Evolutionary conservation across 2,888 invertebrate genomes (phyloP), one percentile per base, ranked within the genome.

Genomic region (Fissipunctia ypsillon): DNA sequence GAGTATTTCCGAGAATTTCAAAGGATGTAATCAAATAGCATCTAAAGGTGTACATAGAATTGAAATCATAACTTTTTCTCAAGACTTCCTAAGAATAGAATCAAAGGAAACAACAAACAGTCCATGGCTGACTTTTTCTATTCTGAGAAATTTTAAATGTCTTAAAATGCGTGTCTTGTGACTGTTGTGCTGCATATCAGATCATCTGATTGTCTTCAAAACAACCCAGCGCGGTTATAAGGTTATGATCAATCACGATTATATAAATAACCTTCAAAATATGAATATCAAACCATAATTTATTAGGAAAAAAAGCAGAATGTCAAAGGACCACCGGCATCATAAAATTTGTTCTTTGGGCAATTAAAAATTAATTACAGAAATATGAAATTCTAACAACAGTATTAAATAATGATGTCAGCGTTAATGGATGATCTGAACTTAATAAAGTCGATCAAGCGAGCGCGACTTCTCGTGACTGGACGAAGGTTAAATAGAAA

Each of bases 401-500:
- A 31, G 7, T 48, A 54, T 57, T 61, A 38, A 76, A 69, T 67
- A 68, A 72, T 59, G 43, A 70, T 73, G 48, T 12, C 6, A 61
- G 12, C 19, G 12, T 12, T 59, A 50, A 76, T 74, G 56, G 79
- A 85, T 81, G 73, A n/a, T 66, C 64, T 70, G 64, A 81, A 69
- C 70, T 78, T 52, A 71, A 75, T 74, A 70, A 71, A 75, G 16
- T 72, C 68, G 76, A 67, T 78, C 85, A 84, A 85, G 75, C 75
- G 82, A 85, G 85, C 81, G 85, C 69, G 78, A 84, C 73, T 84
- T 83, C 86, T 91, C 92, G 93, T 93, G 93, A 92, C 91, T 90
- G 67, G 82, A 74, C 84, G 91, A 92, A 93, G 93, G 93, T 87
- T 90, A 81, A 73, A 80, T 80, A 88, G 87, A 87, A 92, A 92